A percentile compares a stretch with the other conserved stretches of the same genome.
phyloP scores from a whole-genome alignment of 2,797 vertebrate species.

The Coregonus ussuriensis region DNA sequence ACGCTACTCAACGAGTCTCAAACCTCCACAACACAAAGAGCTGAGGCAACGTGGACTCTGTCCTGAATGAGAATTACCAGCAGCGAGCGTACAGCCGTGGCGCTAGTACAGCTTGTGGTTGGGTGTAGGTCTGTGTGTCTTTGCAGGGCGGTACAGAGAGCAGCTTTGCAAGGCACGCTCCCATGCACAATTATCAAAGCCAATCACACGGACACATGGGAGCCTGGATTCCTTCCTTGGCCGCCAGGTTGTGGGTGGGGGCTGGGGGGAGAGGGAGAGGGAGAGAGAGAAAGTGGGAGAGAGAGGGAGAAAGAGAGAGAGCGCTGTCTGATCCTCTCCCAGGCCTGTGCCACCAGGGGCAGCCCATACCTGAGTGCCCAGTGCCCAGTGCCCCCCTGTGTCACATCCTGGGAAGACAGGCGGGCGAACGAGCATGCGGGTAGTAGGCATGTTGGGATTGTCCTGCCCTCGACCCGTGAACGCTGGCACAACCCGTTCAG shows the following conservation, averaged over 20 bases:
- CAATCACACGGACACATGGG: constrained; percentile 61
- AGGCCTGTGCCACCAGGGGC: constrained; percentile 37
- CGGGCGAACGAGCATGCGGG: constrained; percentile 22
- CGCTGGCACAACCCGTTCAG: constrained; percentile 75
- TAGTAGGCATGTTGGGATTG: constrained; percentile 64
- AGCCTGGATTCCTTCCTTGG: constrained; percentile 60
- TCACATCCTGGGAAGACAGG: constrained; percentile 24
- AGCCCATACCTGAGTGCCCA: constrained; percentile 43
- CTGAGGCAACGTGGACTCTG: constrained; percentile 30
- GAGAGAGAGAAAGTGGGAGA: background rate
- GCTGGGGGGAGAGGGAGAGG: background rate
- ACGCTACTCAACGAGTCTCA: constrained; percentile 50
- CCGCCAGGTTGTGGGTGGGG: constrained; percentile 26
- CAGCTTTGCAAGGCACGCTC: constrained; percentile 75
- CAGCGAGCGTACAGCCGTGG: background rate
- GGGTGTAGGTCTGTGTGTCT: constrained; percentile 56
- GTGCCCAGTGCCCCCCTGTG: constrained; percentile 8
- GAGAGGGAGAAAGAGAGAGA: constrained; percentile 12
- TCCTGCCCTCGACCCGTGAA: constrained; percentile 79
- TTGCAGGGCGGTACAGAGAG: constrained; percentile 60
- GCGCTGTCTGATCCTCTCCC: constrained; percentile 53
- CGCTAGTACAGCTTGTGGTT: constrained; percentile 18
- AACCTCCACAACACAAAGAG: constrained; percentile 46
- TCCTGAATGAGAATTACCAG: background rate
- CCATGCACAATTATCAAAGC: constrained; percentile 76